These are phyloP conservation scores for Bergia sp. DNA, from an alignment of 92 coral and sea anemone genomes.

Conservation along the genomic window DNA sequence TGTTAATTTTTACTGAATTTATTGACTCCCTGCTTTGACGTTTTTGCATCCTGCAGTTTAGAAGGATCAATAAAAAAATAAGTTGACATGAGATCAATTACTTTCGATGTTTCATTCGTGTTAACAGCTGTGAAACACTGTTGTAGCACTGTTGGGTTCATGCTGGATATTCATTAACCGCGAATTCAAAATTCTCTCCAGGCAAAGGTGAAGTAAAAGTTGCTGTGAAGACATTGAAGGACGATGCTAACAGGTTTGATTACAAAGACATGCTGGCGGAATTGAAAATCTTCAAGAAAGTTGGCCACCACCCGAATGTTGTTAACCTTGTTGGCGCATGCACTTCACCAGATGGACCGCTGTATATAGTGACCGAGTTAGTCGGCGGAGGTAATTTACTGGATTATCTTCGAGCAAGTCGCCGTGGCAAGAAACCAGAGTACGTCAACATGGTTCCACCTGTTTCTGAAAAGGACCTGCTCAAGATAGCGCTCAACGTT, in stretches of 20 bases:
- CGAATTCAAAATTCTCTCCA: neutral
- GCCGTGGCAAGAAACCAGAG: slow-evolving; percentile 18
- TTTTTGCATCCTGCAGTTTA: neutral
- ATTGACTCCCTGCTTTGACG: too few species aligned
- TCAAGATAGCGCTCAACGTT: slow-evolving; percentile 9
- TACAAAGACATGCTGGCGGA: slow-evolving; percentile 42
- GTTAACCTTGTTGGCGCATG: slow-evolving; percentile 38
- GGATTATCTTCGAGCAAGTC: slow-evolving; percentile 23
- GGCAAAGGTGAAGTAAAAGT: slow-evolving; percentile 28
- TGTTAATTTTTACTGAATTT: too few species aligned
- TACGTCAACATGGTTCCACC: slow-evolving; percentile 28
- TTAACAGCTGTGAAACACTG: neutral
- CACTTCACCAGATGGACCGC: slow-evolving; percentile 41
- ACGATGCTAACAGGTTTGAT: slow-evolving; percentile 32
- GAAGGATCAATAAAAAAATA: neutral
- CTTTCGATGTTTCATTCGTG: neutral
- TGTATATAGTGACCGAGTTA: slow-evolving; percentile 39
- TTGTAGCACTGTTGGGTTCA: neutral
- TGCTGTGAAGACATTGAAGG: slow-evolving; percentile 37
- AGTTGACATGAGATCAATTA: too few species aligned
- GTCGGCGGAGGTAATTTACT: slow-evolving; percentile 41
- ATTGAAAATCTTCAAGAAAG: slow-evolving; percentile 26
- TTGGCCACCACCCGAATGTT: slow-evolving; percentile 34
- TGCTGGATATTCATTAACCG: neutral
- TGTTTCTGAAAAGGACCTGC: slow-evolving; percentile 28